Conservation (phyloP, 2,797 vertebrate species). For the Urophycis tenuis region DNA sequence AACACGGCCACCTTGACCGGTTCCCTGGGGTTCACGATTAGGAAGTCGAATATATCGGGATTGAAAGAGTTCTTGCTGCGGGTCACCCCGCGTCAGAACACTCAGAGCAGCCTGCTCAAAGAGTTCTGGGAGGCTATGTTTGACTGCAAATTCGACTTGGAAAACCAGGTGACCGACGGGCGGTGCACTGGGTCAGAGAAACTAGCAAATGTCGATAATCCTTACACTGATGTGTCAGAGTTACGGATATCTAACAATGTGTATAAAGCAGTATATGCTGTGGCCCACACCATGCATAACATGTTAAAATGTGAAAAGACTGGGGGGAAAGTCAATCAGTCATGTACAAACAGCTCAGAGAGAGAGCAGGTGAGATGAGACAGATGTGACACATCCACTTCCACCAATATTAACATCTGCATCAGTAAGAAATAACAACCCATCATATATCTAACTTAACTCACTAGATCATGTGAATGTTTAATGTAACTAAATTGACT, state of each 20-base stretch:
- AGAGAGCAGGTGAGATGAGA: conserved; percentile 48
- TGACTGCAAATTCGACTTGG: conserved; percentile 54
- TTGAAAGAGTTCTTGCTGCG: conserved; percentile 63
- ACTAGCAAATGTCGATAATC: conserved; percentile 53
- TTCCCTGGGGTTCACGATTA: conserved; percentile 69
- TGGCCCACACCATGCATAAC: conserved; percentile 61
- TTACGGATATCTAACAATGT: conserved; percentile 71
- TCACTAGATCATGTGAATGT: neutral
- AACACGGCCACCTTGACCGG: conserved; percentile 59
- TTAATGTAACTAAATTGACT: neutral
- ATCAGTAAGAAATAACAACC: neutral
- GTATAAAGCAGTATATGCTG: conserved; percentile 69
- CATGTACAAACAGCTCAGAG: conserved; percentile 41
- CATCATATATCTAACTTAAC: neutral
- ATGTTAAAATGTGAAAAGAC: conserved; percentile 50
- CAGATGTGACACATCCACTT: neutral
- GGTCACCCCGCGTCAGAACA: conserved; percentile 57
- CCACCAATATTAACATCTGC: neutral
- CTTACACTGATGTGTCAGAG: conserved; percentile 69
- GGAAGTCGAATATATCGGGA: conserved; percentile 60
- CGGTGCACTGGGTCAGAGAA: conserved; percentile 65
- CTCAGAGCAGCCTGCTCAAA: conserved; percentile 52
- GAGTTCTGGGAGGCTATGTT: conserved; percentile 72
- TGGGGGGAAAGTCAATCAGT: conserved; percentile 22
- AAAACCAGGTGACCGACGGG: conserved; percentile 16